phyloP scores from a whole-genome alignment of 2,113 vertebrate genomes.

The Nycticebus coucang region DNA sequence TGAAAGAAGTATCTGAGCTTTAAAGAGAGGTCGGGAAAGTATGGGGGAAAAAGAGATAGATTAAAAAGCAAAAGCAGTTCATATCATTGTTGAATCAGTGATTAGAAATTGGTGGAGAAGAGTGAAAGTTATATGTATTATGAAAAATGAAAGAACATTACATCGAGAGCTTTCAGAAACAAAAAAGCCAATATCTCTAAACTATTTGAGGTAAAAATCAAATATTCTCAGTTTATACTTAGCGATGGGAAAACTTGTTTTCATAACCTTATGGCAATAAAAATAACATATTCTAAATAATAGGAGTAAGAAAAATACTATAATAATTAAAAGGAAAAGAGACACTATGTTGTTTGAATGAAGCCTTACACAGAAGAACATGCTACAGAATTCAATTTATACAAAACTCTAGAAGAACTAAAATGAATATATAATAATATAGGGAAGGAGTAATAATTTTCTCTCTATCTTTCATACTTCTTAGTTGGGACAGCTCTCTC shows the following conservation, averaged over 20 bases:
- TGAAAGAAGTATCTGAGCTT: not conserved
- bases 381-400: not conserved
- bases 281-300: constrained; percentile 14
- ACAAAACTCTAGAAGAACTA: too few relatives aligned
- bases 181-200: not conserved
- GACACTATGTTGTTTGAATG: not conserved
- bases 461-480: not conserved
- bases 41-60: not conserved
- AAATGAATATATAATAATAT: not conserved
- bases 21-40: not conserved
- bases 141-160: not conserved
- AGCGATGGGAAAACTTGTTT: not conserved
- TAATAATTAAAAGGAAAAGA: not conserved
- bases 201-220: not conserved
- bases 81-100: not conserved
- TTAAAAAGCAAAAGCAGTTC: not conserved
- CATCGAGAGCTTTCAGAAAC: not conserved
- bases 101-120: not conserved
- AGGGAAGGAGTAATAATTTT: not conserved
- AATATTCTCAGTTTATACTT: not conserved
- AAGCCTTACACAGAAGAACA: not conserved
- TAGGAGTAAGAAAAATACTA: not conserved
- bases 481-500: not conserved
- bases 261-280: not conserved
- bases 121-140: not conserved